Conservation (phyloP, 1,140 invertebrate species). For the Limonius californicus region DNA sequence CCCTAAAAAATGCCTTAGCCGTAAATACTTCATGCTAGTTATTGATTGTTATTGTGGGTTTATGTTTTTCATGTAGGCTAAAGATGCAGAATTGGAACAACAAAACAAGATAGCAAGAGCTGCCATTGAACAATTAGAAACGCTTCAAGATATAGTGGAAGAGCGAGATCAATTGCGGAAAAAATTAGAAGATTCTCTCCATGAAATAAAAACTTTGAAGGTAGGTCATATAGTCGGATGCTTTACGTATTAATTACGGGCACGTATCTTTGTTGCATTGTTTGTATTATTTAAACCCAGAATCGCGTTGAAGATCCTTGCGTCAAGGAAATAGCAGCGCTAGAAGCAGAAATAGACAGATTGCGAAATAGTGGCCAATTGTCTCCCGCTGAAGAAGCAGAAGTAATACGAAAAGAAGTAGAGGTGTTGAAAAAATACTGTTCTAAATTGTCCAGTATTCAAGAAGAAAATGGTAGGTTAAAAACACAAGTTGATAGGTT, state of each 20-base stretch:
- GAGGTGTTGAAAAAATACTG: constrained; percentile 37
- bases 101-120: constrained; percentile 31
- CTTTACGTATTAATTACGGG: background rate
- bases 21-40: constrained; percentile 13
- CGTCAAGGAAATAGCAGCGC: constrained; percentile 28
- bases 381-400: constrained; percentile 29
- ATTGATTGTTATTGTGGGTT: background rate
- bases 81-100: constrained; percentile 27
- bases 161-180: constrained; percentile 29
- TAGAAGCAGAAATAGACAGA: constrained; percentile 34
- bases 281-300: background rate
- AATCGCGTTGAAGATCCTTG: constrained; percentile 11
- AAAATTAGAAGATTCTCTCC: constrained; percentile 28
- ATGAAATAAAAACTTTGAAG: constrained; percentile 27
- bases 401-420: constrained; percentile 35
- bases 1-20: constrained; percentile 19
- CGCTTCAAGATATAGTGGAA: constrained; percentile 32
- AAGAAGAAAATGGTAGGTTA: constrained; percentile 33
- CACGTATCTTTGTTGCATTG: too few species aligned
- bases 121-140: constrained; percentile 35
- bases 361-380: constrained; percentile 22
- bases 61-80: background rate
- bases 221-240: constrained; percentile 13
- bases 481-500: constrained; percentile 15
- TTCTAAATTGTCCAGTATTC: constrained; percentile 32